Conservation (phyloP, 2,888 invertebrate genomes). For the Andrena dorsata region DNA sequence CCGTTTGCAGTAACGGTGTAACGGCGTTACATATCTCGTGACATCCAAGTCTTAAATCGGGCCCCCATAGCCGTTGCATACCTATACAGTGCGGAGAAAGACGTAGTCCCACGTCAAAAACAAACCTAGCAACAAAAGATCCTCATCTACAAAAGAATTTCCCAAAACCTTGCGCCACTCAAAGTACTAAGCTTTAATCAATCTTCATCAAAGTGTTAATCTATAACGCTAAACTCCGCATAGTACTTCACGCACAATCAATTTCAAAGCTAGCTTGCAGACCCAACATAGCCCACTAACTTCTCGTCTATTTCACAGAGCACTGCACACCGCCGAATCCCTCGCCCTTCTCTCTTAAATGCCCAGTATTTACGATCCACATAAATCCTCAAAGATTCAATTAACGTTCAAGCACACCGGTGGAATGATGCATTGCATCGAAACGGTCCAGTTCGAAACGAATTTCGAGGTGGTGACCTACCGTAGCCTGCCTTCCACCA, state of each 20-base stretch:
- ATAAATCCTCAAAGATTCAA: conserved; percentile 58
- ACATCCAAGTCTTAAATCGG: too few relatives aligned
- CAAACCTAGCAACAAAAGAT: too few relatives aligned
- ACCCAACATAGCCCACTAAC: too few relatives aligned
- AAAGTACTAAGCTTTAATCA: too few relatives aligned
- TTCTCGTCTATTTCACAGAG: neutral
- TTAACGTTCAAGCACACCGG: conserved; percentile 36
- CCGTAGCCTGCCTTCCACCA: conserved; percentile 18
- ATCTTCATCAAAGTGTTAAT: too few relatives aligned
- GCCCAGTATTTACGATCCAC: conserved; percentile 45
- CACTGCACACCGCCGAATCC: neutral
- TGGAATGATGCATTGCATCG: conserved; percentile 42
- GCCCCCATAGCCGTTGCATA: too few relatives aligned
- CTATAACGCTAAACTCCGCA: neutral
- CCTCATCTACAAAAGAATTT: too few relatives aligned
- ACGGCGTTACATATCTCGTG: too few relatives aligned
- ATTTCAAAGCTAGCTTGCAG: neutral
- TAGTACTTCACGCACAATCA: neutral
- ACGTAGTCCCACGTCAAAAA: too few relatives aligned
- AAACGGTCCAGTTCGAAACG: conserved; percentile 42
- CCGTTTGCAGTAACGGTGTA: too few relatives aligned
- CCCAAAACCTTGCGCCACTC: too few relatives aligned
- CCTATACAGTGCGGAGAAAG: too few relatives aligned
- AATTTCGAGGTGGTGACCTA: conserved; percentile 33
- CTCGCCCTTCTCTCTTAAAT: neutral